These are phyloP conservation scores for Notiomystis cincta DNA, from an alignment of 2,113 vertebrate species.

Conservation along the genomic window DNA sequence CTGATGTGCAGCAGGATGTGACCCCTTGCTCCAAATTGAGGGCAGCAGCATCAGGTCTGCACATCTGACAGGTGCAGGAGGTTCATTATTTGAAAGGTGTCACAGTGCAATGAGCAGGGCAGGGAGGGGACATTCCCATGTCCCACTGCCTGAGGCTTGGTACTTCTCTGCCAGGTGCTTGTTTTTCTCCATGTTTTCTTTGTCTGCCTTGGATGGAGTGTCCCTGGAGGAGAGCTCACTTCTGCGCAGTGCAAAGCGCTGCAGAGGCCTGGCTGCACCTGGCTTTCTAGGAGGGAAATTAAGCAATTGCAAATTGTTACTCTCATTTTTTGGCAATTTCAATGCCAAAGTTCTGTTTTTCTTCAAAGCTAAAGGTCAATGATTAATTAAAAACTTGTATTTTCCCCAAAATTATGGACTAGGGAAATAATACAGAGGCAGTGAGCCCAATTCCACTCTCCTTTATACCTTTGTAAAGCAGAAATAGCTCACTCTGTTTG, in stretches of 20 bases:
- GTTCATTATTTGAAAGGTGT: background rate
- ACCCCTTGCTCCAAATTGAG: rapidly evolving
- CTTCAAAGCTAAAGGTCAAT: slow-evolving; percentile 43
- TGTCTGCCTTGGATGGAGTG: background rate
- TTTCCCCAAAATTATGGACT: background rate
- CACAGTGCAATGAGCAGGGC: background rate
- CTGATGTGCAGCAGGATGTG: background rate
- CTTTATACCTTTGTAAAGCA: background rate
- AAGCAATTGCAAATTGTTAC: slow-evolving; percentile 26
- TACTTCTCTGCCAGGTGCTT: background rate
- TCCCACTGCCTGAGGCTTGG: background rate
- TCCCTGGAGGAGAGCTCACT: slow-evolving; percentile 23
- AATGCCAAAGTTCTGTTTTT: slow-evolving; percentile 15
- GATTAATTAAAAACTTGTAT: slow-evolving; percentile 4
- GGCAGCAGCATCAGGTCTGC: background rate
- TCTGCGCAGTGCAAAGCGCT: background rate
- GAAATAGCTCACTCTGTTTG: background rate
- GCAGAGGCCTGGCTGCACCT: slow-evolving; percentile 15
- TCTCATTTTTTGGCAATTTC: slow-evolving; percentile 32
- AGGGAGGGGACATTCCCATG: background rate
- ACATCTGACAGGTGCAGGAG: background rate
- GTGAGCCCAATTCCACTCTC: background rate
- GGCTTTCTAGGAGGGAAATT: slow-evolving; percentile 29
- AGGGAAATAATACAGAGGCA: slow-evolving; percentile 10
- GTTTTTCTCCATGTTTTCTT: background rate